These are phyloP conservation scores for Cyprinodon diabolis DNA, from an alignment of 2,797 vertebrate genomes.

Conservation along the genomic window DNA sequence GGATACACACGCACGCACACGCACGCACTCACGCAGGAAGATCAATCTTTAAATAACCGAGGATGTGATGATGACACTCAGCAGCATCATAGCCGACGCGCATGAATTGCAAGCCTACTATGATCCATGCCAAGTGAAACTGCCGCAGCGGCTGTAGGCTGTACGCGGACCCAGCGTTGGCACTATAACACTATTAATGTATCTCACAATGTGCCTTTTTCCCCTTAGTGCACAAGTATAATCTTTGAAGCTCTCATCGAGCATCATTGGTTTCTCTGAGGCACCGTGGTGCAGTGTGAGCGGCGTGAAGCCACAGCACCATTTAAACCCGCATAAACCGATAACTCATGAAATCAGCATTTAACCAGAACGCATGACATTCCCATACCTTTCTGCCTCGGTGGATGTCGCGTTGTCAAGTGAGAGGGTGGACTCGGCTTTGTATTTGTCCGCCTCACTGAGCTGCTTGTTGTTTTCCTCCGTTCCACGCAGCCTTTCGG, in stretches of 20 bases:
- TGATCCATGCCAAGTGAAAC: conserved; percentile 73
- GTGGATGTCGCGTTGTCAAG: conserved; percentile 80
- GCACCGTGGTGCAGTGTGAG: conserved; percentile 69
- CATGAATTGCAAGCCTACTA: conserved; percentile 70
- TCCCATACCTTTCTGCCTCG: conserved; percentile 78
- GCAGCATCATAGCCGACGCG: conserved; percentile 78
- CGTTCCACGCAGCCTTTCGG: conserved; percentile 39
- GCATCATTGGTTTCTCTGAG: conserved; percentile 48
- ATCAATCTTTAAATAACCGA: conserved; percentile 82
- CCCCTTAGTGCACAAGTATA: conserved; percentile 59
- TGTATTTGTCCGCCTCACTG: conserved; percentile 55
- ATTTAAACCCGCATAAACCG: conserved; percentile 15
- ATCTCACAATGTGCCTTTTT: conserved; percentile 42
- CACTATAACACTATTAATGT: conserved; percentile 47
- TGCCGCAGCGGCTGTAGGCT: conserved; percentile 78
- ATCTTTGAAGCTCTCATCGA: conserved; percentile 63
- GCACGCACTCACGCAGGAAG: conserved; percentile 57
- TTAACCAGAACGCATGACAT: conserved; percentile 68
- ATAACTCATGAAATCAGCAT: conserved; percentile 44
- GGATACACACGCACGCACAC: conserved; percentile 39
- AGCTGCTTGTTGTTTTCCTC: conserved; percentile 49
- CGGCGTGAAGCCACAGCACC: conserved; percentile 53
- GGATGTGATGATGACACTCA: conserved; percentile 79
- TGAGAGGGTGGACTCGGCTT: conserved; percentile 76
- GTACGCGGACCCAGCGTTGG: conserved; percentile 55